Evolutionary conservation across 2,888 invertebrate genomes (phyloP).

Genomic region (Drosophila nr. perissopoda): DNA sequence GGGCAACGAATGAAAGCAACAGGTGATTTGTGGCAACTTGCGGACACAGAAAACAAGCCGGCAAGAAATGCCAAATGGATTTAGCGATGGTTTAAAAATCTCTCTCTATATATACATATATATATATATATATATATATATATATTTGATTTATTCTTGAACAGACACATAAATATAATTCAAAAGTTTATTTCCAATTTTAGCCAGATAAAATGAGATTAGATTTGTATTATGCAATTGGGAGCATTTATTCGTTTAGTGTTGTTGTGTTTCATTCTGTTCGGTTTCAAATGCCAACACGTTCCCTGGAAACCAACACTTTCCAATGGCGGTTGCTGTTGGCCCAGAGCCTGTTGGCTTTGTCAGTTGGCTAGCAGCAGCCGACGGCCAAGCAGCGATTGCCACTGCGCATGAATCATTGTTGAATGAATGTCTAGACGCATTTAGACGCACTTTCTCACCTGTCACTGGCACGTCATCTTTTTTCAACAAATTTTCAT

Average conservation of each 20-base stretch:
- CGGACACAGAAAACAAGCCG: neutral
- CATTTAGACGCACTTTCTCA: neutral
- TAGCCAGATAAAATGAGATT: slow-evolving; percentile 32
- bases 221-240: slow-evolving; percentile 60
- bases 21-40: slow-evolving; percentile 56
- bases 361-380: slow-evolving; percentile 47
- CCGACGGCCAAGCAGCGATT: slow-evolving; percentile 13
- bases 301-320: slow-evolving; percentile 44
- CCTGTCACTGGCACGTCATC: neutral
- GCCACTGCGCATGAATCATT: slow-evolving; percentile 52
- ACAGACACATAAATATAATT: slow-evolving; percentile 16
- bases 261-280: slow-evolving; percentile 40
- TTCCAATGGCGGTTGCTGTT: slow-evolving; percentile 21
- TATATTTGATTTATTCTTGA: slow-evolving; percentile 6
- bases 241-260: slow-evolving; percentile 41
- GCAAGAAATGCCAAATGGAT: neutral
- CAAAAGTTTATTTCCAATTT: slow-evolving; percentile 40
- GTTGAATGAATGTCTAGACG: neutral
- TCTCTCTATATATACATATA: too few relatives aligned
- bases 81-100: neutral
- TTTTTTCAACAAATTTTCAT: neutral
- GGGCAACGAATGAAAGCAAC: slow-evolving; percentile 47
- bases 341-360: neutral
- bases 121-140: neutral
- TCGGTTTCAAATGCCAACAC: slow-evolving; percentile 53